Evolutionary conservation across 2,888 invertebrate genomes (phyloP).

Genomic region (Phortica okadai): DNA sequence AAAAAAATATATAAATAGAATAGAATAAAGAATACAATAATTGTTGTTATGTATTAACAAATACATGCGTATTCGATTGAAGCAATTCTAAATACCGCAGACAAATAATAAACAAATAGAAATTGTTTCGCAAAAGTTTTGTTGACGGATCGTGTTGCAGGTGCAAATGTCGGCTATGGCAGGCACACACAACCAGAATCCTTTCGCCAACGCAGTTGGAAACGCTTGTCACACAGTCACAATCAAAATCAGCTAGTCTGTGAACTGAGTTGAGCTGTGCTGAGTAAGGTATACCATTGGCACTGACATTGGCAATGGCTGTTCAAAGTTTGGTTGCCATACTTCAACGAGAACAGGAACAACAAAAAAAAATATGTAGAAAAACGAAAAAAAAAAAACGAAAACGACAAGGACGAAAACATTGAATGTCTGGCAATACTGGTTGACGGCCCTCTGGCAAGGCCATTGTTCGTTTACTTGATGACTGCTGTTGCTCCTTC

Average conservation of each 20-base stretch:
- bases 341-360: too few species aligned
- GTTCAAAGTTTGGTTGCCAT: not conserved
- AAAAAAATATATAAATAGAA: not conserved
- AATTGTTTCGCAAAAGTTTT: conserved; percentile 55
- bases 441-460: not conserved
- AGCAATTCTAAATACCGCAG: conserved; percentile 22
- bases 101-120: conserved; percentile 16
- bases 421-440: too few species aligned
- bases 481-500: not conserved
- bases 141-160: conserved; percentile 58
- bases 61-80: not conserved
- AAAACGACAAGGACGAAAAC: not conserved
- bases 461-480: not conserved
- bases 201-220: not conserved
- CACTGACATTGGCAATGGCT: conserved; percentile 1
- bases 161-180: conserved; percentile 44
- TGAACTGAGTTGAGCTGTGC: not conserved
- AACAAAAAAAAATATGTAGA: too few species aligned
- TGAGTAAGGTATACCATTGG: not conserved
- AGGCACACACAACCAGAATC: not conserved
- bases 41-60: not conserved
- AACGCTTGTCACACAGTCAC: not conserved
- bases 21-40: not conserved
- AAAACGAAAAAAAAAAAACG: not conserved
- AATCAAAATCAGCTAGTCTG: not conserved